Percentiles rank a stretch among this genome's conserved stretches.
Conservation (phyloP, 1,140 invertebrate genomes). For the Megalonaias nervosa region DNA sequence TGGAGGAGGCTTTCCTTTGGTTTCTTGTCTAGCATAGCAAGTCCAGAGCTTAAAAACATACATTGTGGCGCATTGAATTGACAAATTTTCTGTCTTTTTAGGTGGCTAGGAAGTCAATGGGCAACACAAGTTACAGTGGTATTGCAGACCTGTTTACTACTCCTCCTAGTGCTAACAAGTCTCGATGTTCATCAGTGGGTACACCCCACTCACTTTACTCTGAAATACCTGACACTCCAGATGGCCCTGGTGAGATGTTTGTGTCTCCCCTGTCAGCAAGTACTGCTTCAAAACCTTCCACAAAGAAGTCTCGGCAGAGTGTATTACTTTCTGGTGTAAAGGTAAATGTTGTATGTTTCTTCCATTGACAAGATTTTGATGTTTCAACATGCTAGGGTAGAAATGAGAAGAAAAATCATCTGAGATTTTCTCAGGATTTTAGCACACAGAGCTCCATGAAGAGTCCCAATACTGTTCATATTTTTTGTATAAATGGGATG, state of each 20-base stretch:
- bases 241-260: slow-evolving; percentile 62
- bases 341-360: not conserved
- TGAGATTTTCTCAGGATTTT: too few relatives aligned
- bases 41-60: too few relatives aligned
- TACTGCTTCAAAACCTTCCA: slow-evolving; percentile 4
- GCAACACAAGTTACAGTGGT: slow-evolving; percentile 39
- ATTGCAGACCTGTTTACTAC: slow-evolving; percentile 44
- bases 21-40: too few relatives aligned
- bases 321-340: slow-evolving; percentile 19
- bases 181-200: not conserved
- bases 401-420: too few relatives aligned
- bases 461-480: too few relatives aligned
- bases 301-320: slow-evolving; percentile 22
- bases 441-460: too few relatives aligned
- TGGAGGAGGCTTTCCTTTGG: too few relatives aligned
- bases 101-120: slow-evolving; percentile 9
- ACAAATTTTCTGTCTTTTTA: not conserved
- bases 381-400: too few relatives aligned
- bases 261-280: slow-evolving; percentile 53
- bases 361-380: too few relatives aligned
- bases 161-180: slow-evolving; percentile 13
- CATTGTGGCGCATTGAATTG: not conserved
- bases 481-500: too few relatives aligned
- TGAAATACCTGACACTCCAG: slow-evolving; percentile 62
- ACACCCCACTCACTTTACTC: slow-evolving; percentile 45